phyloP scores from a whole-genome alignment of 2,797 vertebrate genomes.

The Intellagama lesueurii region DNA sequence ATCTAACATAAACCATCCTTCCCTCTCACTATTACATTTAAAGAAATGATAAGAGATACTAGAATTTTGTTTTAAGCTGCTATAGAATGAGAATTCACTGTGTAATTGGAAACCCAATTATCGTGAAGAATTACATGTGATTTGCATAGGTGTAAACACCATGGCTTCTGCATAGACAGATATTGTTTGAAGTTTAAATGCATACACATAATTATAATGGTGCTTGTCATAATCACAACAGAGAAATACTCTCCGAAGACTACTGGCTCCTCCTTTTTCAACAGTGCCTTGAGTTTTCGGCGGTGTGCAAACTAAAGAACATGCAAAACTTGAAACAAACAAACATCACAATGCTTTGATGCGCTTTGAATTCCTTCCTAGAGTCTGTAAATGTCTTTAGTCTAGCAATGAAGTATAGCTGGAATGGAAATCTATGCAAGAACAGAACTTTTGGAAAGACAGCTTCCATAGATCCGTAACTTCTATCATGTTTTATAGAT shows the following conservation, averaged over 20 bases:
- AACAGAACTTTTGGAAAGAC: background rate
- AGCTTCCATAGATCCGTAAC: background rate
- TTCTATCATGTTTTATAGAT: background rate
- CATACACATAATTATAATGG: background rate
- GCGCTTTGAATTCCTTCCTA: background rate
- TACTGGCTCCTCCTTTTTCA: background rate
- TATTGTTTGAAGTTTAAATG: background rate
- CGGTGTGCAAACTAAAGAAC: background rate
- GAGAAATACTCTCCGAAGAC: constrained; percentile 20
- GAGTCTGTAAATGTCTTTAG: background rate
- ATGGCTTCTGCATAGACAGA: constrained; percentile 22
- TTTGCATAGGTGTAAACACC: constrained; percentile 39
- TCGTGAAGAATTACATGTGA: constrained; percentile 44
- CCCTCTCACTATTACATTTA: constrained; percentile 32
- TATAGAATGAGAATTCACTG: constrained; percentile 64
- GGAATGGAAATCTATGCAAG: background rate
- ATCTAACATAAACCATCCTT: constrained; percentile 1
- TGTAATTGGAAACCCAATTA: constrained; percentile 68
- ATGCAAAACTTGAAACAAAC: background rate
- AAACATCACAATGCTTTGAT: background rate
- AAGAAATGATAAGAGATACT: constrained; percentile 55
- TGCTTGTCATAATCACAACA: background rate
- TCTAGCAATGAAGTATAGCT: background rate
- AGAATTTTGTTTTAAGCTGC: constrained; percentile 32
- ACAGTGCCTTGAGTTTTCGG: rapidly evolving